Evolutionary conservation across 2,113 vertebrate species (phyloP), one percentile per base, ranked within the genome.

Genomic region (Microcebus lehilahytsara): DNA sequence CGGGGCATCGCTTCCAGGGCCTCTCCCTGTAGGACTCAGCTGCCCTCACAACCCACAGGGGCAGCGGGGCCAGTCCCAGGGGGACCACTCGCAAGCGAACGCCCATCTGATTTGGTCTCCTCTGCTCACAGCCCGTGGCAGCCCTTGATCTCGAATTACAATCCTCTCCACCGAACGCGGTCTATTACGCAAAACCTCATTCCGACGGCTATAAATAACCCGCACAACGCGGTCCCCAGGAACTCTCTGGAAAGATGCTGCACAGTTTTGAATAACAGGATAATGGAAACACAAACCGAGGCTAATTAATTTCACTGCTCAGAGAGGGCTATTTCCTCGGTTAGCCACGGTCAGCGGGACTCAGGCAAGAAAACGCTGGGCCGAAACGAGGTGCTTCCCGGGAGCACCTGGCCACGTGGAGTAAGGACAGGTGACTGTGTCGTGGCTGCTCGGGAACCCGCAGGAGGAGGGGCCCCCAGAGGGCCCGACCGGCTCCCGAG

Each of bases 51-150:
- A 8, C 11, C 51, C 89, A 10, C 42, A 23, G 0, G 9, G 30
- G 46, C 1, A 4, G 0, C 0, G 72, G 25, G 6, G 30, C 25
- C 3, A 5, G 51, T 40, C 37, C 1, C 46, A 0, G 32, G 9
- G 78, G 66, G 11, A 7, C 37, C 56, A 4, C 9, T 30, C 49
- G 49, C 23, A 9, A 0, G 0, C 1, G 27, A 51, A 7, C 34
- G 79, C 30, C 0, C 0, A 1, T 12, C 80, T 20, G 2, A 7
- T 5, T 14, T 0, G 1, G 23, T 22, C 3, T 17, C 1, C 0
- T 53, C 77, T 75, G 77, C 32, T 53, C 49, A 34, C 19, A 67
- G 92, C 64, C 32, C 27, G 13, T 0, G 27, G 60, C 0, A 12
- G 60, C 64, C 46, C 53, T 6, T 5, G 88, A 75, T 53, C 83